A percentile compares a stretch with the other conserved stretches of the same genome.
Conservation (phyloP, 2,113 vertebrate species). For the Bos indicus region DNA sequence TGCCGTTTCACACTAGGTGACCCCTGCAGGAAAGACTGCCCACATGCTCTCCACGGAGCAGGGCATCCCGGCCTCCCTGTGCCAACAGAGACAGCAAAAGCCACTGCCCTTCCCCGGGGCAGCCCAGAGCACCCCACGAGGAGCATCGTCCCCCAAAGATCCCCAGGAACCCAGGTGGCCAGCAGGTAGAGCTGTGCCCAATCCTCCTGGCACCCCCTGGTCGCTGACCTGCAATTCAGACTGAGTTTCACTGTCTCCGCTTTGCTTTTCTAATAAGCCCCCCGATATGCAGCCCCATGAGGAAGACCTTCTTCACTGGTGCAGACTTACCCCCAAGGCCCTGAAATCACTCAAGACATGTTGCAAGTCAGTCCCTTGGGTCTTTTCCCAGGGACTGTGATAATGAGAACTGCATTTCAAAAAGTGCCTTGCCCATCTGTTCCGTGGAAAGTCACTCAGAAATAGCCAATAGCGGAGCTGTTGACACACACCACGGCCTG, state of each 20-base stretch:
- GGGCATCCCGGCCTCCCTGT: fast-evolving
- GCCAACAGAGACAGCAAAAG: not conserved
- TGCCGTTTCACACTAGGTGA: fast-evolving
- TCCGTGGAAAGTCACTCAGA: fast-evolving
- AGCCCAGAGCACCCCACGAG: fast-evolving
- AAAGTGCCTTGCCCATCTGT: fast-evolving
- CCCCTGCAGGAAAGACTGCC: not conserved
- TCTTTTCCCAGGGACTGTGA: not conserved
- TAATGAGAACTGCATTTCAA: fast-evolving
- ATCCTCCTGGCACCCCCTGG: fast-evolving
- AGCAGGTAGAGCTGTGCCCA: fast-evolving
- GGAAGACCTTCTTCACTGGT: fast-evolving
- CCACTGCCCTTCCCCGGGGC: fast-evolving
- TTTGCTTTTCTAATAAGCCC: not conserved
- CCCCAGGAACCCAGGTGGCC: not conserved
- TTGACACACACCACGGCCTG: fast-evolving
- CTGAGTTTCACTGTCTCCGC: fast-evolving
- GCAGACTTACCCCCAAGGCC: not conserved
- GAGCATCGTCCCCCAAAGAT: fast-evolving
- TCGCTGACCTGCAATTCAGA: fast-evolving
- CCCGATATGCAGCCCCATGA: fast-evolving
- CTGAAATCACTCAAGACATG: fast-evolving
- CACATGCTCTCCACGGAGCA: fast-evolving
- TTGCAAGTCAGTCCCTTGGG: not conserved
- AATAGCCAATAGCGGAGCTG: fast-evolving